Conservation (phyloP, 2,113 vertebrate genomes). For the Tupaia tana region DNA sequence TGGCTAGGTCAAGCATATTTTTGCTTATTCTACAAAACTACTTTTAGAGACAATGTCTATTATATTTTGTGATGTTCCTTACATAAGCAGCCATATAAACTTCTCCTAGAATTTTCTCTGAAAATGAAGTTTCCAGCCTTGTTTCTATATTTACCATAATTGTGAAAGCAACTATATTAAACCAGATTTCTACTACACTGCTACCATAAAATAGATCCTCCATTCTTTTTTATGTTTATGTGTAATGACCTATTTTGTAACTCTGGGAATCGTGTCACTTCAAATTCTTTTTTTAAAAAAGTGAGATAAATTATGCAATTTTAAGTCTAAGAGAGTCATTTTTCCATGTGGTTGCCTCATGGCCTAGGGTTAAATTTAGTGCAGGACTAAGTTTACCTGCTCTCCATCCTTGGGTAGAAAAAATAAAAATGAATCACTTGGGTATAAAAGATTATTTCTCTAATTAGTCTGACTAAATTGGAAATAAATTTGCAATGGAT, state of each 20-base stretch:
- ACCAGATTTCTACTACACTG: neutral
- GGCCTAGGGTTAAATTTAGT: neutral
- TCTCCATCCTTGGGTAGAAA: neutral
- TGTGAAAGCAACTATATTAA: neutral
- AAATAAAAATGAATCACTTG: neutral
- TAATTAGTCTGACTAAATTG: neutral
- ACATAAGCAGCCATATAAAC: neutral
- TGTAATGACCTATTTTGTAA: neutral
- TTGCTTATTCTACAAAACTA: conserved; percentile 34
- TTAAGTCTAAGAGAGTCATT: neutral
- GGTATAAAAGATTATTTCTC: neutral
- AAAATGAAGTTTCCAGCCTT: conserved; percentile 18
- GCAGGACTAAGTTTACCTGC: neutral
- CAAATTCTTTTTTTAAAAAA: neutral
- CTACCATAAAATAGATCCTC: neutral
- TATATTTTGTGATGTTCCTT: conserved; percentile 6
- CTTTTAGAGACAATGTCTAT: neutral
- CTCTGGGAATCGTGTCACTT: neutral
- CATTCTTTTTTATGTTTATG: neutral
- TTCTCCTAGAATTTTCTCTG: neutral
- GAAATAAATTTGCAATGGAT: neutral
- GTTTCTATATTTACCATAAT: conserved; percentile 23
- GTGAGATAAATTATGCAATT: neutral
- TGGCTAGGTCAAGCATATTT: neutral
- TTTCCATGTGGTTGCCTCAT: neutral